A percentile compares a stretch with the other conserved stretches of the same genome.
phyloP scores from a whole-genome alignment of 1,140 invertebrate species.

The Rhizoglyphus robini region DNA sequence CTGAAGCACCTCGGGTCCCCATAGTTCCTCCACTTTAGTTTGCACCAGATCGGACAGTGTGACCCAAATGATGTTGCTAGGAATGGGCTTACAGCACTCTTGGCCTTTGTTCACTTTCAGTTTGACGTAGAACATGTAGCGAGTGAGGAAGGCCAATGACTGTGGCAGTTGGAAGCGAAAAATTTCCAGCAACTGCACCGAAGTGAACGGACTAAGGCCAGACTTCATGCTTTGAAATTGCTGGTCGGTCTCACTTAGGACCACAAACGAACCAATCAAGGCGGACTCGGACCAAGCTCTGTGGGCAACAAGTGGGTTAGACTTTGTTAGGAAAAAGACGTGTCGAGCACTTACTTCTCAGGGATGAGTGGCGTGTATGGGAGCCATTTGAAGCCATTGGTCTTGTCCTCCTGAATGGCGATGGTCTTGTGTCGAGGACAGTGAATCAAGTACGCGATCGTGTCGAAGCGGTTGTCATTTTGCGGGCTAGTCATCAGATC shows the following conservation, averaged over 20 bases:
- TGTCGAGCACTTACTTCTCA: neutral
- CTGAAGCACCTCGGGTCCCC: neutral
- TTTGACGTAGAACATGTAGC: neutral
- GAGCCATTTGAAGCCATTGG: neutral
- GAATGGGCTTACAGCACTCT: neutral
- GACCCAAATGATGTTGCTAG: neutral
- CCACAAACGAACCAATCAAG: neutral
- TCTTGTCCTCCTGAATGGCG: neutral
- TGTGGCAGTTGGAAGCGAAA: neutral
- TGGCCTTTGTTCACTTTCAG: neutral
- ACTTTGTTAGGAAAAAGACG: neutral
- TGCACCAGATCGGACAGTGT: neutral
- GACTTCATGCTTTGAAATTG: neutral
- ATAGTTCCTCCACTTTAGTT: neutral
- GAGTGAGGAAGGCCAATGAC: neutral
- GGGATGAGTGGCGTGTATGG: neutral
- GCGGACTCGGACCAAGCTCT: neutral
- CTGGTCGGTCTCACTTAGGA: neutral
- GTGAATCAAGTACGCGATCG: neutral
- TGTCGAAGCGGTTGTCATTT: no score
- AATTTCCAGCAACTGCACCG: neutral
- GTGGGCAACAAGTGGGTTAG: neutral
- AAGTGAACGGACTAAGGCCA: no score
- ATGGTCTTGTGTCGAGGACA: neutral
- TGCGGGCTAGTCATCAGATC: no score